Base-by-base conservation (phyloP, 23 tunicate genomes). In the Clavelina lepadiformis region DNA sequence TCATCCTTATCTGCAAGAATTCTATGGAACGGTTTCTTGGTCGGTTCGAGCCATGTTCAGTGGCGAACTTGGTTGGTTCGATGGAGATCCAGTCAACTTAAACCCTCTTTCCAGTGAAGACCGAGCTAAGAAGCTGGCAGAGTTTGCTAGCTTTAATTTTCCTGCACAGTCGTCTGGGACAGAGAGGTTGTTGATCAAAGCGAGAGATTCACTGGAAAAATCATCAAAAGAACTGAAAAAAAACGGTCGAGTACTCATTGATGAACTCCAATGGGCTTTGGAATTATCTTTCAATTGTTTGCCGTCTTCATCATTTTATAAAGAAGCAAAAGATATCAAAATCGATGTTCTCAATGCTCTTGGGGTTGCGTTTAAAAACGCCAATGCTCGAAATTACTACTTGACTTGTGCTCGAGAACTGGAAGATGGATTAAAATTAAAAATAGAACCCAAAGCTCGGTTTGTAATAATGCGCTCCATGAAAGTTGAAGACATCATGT, bases 1-100 rank as follows among this genome's bases (percentile, higher is more conserved):
- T n/a, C 84, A 91, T 63, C 80, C 84, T 3, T 82, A 44, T 47
- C 74, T 91, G 33, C 89, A 75, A 55, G 79, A 91, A 63, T 58
- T 59, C 38, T 91, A 91, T 46, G 98, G 98, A 7, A 74, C 74
- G 3, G 98, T 91, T 13, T 57, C 31, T 19, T 91, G 98, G 98
- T 91, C 89, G 23, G 91, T 82, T 20, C 71, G 98, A 26, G 68
- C 80, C 30, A 75, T 91, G 2, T 74, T 60, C 44, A 66, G 44
- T 19, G 38, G 35, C 21, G 28, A 79, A 23, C 31, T 82, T 6
- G 98, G 98, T 1, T 91, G 98, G 98, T 80, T 61, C 51, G 78
- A 62, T 49, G 86, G 86, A 20, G 78, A 71, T 70, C 95, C 95
- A 0, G 71, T 78, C 35, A 52, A 78, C 37, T 66, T 86, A 30